These are phyloP conservation scores for Actias luna DNA, from an alignment of 2,888 invertebrate genomes.

Conservation along the genomic window DNA sequence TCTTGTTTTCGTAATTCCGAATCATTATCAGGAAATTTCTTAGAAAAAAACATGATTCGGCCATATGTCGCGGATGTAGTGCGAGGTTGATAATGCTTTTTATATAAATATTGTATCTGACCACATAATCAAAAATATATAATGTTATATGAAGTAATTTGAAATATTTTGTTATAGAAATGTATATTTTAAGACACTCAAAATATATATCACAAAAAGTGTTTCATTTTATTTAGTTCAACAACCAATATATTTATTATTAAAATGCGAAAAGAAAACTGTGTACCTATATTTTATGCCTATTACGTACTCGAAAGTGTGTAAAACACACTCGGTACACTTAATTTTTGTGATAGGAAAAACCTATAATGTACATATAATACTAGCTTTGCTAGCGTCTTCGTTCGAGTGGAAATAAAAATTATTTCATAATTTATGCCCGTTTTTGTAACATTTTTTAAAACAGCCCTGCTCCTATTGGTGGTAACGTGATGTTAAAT, in stretches of 20 bases:
- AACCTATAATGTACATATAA: no score
- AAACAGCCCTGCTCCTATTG: no score
- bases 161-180: background rate
- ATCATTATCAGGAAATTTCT: slow-evolving; percentile 46
- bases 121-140: background rate
- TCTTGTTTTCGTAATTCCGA: slow-evolving; percentile 74
- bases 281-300: no score
- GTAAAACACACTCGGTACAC: no score
- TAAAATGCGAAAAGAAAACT: slow-evolving; percentile 7
- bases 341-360: no score
- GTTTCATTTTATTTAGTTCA: background rate
- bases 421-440: no score
- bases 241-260: background rate
- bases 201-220: background rate
- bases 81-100: slow-evolving; percentile 8
- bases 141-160: background rate
- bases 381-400: no score
- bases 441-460: no score
- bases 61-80: slow-evolving; percentile 44
- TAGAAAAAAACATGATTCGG: slow-evolving; percentile 30
- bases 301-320: no score
- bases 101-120: background rate
- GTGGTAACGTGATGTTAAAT: no score
- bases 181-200: background rate
- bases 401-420: no score